Percentiles rank a stretch among this genome's conserved stretches.
Conservation (phyloP, 2,797 vertebrate species). For the Poeciliopsis turneri region DNA sequence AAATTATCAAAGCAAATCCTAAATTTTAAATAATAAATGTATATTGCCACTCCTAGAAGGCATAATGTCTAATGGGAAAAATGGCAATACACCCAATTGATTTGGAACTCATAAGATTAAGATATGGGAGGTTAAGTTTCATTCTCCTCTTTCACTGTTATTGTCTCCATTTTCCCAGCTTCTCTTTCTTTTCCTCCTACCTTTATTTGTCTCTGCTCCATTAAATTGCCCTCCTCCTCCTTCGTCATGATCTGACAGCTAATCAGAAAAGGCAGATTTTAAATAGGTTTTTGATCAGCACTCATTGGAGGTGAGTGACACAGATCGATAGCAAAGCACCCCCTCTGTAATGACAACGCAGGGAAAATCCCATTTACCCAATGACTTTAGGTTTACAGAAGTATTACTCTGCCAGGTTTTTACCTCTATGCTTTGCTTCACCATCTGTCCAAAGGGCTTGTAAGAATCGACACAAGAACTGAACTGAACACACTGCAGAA, state of each 20-base stretch:
- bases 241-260: slow-evolving; percentile 28
- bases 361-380: slow-evolving; percentile 59
- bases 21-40: not conserved
- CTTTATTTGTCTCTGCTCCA: slow-evolving; percentile 20
- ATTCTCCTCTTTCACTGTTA: slow-evolving; percentile 2
- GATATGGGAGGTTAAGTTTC: not conserved
- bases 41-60: not conserved
- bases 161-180: not conserved
- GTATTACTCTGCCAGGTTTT: slow-evolving; percentile 39
- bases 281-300: slow-evolving; percentile 64
- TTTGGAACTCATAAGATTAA: not conserved
- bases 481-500: slow-evolving; percentile 34
- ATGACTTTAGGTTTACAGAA: slow-evolving; percentile 41
- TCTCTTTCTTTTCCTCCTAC: slow-evolving; percentile 11
- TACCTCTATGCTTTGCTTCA: slow-evolving; percentile 34
- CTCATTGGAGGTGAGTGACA: slow-evolving; percentile 60
- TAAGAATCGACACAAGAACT: slow-evolving; percentile 32
- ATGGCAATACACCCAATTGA: not conserved
- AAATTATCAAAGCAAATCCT: not conserved
- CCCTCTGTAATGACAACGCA: slow-evolving; percentile 42
- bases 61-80: not conserved
- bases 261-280: slow-evolving; percentile 44
- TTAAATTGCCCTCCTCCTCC: slow-evolving; percentile 17
- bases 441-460: slow-evolving; percentile 16
- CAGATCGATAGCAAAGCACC: slow-evolving; percentile 48